Base-by-base conservation (phyloP, 1,140 invertebrate genomes). In the Drosophila jambulina region DNA sequence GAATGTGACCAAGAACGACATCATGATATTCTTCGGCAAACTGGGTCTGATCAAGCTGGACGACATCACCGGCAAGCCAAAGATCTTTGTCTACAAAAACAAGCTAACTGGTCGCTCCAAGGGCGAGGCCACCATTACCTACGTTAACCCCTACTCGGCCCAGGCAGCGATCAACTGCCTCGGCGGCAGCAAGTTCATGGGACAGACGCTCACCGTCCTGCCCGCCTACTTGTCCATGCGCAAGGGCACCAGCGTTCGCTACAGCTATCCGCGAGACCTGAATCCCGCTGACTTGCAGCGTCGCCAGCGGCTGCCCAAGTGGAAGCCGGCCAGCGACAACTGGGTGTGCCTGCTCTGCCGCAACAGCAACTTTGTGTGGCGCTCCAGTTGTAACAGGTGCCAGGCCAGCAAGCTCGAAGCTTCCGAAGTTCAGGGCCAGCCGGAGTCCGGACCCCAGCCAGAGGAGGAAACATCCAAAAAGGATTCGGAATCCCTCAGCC, bases 331-430 rank as follows among this genome's bases (percentile, higher is more conserved):
- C 43, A 58, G 48, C 17, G 85, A 91, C 36, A 90, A 90, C 42
- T 90, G 85, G 85, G 58, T 68, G 27, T 90, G 85, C 56, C 12
- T 48, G 27, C 10, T 70, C 1, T 90, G 85, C 71, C 53, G 40
- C 3, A 90, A 90, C 21, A 91, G 86, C 68, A 90, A 90, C 54
- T 90, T 85, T 38, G 86, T 76, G 1, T 91, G 86, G 86, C 86
- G 85, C 27, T 42, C 64, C 49, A 58, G 40, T 19, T 90, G 85
- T 59, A 90, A 90, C 57, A 65, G 86, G 12, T 90, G 85, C 17
- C 49, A 54, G 34, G 71, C 78, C 12, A 40, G 27, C 51, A 90
- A 79, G 46, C 5, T 17, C 0, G 23, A 17, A 36, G 34, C 34
- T 10, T 9, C 23, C 46, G n/a, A n/a, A 6, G 12, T 4, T 4